phyloP scores from a whole-genome alignment of 2,888 invertebrate genomes.

The Thumatha senex region DNA sequence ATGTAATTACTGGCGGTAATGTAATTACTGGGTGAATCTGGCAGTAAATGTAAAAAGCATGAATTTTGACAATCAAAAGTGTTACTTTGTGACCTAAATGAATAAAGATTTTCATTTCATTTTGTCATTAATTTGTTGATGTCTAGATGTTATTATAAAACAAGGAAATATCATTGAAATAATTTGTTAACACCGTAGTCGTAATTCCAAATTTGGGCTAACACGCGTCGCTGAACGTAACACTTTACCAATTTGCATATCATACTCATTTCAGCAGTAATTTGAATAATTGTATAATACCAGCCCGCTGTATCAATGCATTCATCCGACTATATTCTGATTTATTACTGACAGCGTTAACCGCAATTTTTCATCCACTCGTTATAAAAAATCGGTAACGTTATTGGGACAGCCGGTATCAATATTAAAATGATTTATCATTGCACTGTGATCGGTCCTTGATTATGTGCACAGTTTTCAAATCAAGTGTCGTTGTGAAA shows the following conservation, averaged over 20 bases:
- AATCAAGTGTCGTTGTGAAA: no score
- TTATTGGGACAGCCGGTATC: neutral
- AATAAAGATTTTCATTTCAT: no score
- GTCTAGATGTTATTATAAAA: neutral
- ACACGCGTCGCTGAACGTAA: constrained; percentile 31
- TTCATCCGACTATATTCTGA: constrained; percentile 48
- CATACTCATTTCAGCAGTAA: constrained; percentile 60
- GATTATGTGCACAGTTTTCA: neutral
- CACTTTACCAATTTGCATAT: constrained; percentile 57
- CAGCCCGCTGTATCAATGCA: constrained; percentile 50
- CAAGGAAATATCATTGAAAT: neutral
- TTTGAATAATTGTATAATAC: constrained; percentile 76
- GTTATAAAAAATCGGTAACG: constrained; percentile 1
- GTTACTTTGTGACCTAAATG: no score
- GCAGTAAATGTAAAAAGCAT: no score
- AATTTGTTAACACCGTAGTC: constrained; percentile 11
- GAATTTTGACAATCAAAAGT: no score
- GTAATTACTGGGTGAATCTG: no score
- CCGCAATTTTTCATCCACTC: constrained; percentile 15
- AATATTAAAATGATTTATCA: neutral
- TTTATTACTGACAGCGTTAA: constrained; percentile 37
- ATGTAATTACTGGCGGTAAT: no score
- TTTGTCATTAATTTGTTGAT: no score
- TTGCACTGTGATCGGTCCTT: no score
- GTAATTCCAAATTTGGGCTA: constrained; percentile 30